phyloP scores from a whole-genome alignment of 1,140 invertebrate genomes.

The Oncopeltus fasciatus region DNA sequence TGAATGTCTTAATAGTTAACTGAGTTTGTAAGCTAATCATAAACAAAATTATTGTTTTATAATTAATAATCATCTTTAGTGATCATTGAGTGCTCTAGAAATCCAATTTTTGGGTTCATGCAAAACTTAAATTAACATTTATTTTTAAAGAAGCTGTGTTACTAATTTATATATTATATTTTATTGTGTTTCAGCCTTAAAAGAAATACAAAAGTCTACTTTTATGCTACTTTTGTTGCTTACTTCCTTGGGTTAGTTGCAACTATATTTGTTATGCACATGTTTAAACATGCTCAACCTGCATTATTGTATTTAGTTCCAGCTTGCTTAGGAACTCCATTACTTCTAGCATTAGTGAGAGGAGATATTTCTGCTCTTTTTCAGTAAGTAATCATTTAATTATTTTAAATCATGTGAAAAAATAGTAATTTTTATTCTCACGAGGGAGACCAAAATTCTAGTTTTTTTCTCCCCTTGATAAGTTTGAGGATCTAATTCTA shows the following conservation, averaged over 20 bases:
- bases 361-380: conserved; percentile 85
- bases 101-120: too few species aligned
- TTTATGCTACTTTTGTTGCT: conserved; percentile 83
- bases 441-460: background rate
- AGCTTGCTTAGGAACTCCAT: conserved; percentile 79
- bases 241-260: conserved; percentile 85
- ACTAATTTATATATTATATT: too few species aligned
- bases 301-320: conserved; percentile 95
- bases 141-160: too few species aligned
- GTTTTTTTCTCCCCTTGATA: background rate
- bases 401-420: background rate
- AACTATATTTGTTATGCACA: conserved; percentile 96
- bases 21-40: too few species aligned
- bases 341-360: conserved; percentile 69
- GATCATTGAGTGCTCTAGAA: too few species aligned
- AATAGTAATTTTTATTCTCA: background rate
- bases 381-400: conserved; percentile 48
- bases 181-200: conserved; percentile 62
- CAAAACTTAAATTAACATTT: too few species aligned
- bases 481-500: background rate
- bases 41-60: too few species aligned
- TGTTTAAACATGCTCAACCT: conserved; percentile 98
- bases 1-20: too few species aligned
- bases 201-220: conserved; percentile 78
- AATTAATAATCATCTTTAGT: too few species aligned